Percentiles rank a stretch among this genome's conserved stretches.
Conservation (phyloP, 2,888 invertebrate genomes). For the Zaprionus bogoriensis region DNA sequence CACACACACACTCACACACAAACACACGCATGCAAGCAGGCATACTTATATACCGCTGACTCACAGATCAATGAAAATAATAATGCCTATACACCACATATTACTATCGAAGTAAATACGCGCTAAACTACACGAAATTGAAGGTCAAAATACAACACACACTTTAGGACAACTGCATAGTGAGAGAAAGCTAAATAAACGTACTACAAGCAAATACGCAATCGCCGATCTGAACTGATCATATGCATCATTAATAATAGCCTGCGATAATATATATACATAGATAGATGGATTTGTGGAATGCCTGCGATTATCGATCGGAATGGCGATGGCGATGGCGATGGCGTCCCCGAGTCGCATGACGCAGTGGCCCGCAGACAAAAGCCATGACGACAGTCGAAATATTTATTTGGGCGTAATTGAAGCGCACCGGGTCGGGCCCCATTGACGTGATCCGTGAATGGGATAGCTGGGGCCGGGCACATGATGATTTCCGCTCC, state of each 20-base stretch:
- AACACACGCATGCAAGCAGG: slow-evolving; percentile 16
- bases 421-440: slow-evolving; percentile 15
- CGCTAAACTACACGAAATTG: slow-evolving; percentile 38
- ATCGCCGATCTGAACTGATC: not conserved
- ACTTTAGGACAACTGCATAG: slow-evolving; percentile 50
- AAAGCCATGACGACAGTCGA: slow-evolving; percentile 67
- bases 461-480: slow-evolving; percentile 6
- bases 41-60: slow-evolving; percentile 14
- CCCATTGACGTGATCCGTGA: slow-evolving; percentile 61
- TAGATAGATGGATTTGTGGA: too few relatives aligned
- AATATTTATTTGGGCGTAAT: slow-evolving; percentile 54
- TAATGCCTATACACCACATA: not conserved
- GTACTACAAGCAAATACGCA: slow-evolving; percentile 31
- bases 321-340: slow-evolving; percentile 10
- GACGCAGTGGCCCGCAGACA: slow-evolving; percentile 55
- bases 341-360: slow-evolving; percentile 71
- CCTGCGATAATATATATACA: too few relatives aligned
- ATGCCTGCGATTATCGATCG: slow-evolving; percentile 7
- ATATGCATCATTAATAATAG: slow-evolving; percentile 8
- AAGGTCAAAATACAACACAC: slow-evolving; percentile 29
- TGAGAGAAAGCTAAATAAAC: slow-evolving; percentile 54
- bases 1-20: slow-evolving; percentile 15
- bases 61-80: slow-evolving; percentile 16
- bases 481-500: slow-evolving; percentile 53
- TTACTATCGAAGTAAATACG: too few relatives aligned